Evolutionary conservation across 2,113 vertebrate genomes (phyloP).

Genomic region (Tamias sibiricus): DNA sequence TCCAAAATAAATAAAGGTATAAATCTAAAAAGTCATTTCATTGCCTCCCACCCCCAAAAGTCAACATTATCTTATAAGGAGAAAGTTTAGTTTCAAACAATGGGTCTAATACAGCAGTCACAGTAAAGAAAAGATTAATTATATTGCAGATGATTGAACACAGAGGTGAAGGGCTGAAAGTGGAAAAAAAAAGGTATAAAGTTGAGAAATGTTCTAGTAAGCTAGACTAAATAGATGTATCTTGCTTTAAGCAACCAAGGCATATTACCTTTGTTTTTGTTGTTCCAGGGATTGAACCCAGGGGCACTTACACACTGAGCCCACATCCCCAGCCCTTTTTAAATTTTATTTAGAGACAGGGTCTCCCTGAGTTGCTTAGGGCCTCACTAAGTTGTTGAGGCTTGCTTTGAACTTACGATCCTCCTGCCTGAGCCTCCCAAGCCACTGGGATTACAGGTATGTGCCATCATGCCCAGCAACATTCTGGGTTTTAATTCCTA

Average conservation of each 20-base stretch:
- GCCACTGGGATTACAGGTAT: too few species aligned
- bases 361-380: too few species aligned
- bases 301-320: too few species aligned
- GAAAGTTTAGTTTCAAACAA: neutral
- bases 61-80: neutral
- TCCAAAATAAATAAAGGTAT: neutral
- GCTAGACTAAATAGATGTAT: neutral
- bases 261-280: neutral
- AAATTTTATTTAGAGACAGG: too few species aligned
- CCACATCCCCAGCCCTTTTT: too few species aligned
- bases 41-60: neutral
- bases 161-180: neutral
- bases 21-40: neutral
- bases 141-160: neutral
- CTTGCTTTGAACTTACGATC: too few species aligned
- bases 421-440: too few species aligned
- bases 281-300: too few species aligned
- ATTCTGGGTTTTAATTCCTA: neutral
- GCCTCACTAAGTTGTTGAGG: too few species aligned
- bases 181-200: neutral
- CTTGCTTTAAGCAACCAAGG: neutral
- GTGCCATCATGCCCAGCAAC: too few species aligned
- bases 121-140: neutral
- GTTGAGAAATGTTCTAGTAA: neutral
- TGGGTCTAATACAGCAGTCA: neutral